A percentile compares a stretch with the other conserved stretches of the same genome.
phyloP scores from a whole-genome alignment of 2,113 vertebrate species.

The Ailuropoda melanoleuca region DNA sequence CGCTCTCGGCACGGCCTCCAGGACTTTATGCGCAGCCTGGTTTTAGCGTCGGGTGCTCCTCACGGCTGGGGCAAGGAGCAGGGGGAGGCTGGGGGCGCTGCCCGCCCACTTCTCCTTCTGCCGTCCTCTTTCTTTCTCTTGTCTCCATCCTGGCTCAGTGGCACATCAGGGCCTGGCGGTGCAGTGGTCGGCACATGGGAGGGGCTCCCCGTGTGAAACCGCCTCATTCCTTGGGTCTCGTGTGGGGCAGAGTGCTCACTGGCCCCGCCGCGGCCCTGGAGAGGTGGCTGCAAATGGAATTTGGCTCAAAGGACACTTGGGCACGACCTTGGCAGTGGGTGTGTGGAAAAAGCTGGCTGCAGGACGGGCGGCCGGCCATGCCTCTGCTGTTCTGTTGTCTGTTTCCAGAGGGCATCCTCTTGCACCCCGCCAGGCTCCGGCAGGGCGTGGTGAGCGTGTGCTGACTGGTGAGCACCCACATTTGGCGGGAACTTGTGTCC shows the following conservation, averaged over 20 bases:
- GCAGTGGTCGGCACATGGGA: not conserved
- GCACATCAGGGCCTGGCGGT: not conserved
- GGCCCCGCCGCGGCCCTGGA: not conserved
- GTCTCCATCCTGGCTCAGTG: accelerated
- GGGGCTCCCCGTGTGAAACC: not conserved
- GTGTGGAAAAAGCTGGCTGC: not conserved
- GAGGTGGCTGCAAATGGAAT: not conserved
- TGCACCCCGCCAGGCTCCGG: not conserved
- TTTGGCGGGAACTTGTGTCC: conserved; percentile 63
- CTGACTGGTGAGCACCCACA: not conserved
- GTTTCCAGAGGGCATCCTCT: not conserved
- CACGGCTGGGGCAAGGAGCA: accelerated
- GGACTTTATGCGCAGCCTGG: accelerated
- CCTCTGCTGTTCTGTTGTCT: too few relatives aligned
- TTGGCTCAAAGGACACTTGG: not conserved
- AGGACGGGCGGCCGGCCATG: accelerated
- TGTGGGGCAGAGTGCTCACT: not conserved
- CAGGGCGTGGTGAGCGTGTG: not conserved
- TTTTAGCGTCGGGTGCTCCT: not conserved
- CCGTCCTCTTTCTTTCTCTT: not conserved
- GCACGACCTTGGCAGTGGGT: accelerated
- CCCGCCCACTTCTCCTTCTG: accelerated
- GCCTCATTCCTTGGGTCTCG: accelerated
- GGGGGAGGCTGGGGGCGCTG: not conserved
- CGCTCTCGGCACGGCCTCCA: accelerated